These are phyloP conservation scores for Craterocephalus amniculus DNA, from an alignment of 2,797 vertebrate genomes.

Conservation along the genomic window DNA sequence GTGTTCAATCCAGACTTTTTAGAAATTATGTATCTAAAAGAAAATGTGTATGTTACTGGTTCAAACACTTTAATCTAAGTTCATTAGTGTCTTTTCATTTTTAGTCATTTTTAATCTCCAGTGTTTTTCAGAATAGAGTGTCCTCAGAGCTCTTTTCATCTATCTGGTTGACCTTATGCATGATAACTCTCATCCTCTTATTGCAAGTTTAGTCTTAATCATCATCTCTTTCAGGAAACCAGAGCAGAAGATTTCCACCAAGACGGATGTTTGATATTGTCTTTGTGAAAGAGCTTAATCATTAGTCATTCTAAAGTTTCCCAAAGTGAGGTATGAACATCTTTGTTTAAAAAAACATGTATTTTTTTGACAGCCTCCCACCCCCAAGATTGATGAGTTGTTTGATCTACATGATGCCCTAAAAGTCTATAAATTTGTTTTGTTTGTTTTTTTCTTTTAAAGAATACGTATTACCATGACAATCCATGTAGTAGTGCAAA, in stretches of 20 bases:
- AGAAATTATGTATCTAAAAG: background rate
- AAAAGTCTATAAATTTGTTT: background rate
- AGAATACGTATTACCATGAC: background rate
- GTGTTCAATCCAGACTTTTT: background rate
- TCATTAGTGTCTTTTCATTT: background rate
- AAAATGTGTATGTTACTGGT: background rate
- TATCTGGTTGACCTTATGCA: background rate
- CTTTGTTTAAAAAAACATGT: background rate
- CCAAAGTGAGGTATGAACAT: background rate
- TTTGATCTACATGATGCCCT: background rate
- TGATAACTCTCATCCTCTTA: background rate
- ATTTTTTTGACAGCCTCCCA: no score
- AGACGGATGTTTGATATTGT: background rate
- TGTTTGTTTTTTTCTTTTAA: no score
- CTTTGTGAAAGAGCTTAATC: background rate
- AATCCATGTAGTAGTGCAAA: background rate
- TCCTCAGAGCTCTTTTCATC: background rate
- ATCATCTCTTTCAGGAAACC: conserved; percentile 17
- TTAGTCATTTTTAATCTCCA: background rate
- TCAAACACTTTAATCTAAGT: background rate
- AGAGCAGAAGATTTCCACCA: background rate
- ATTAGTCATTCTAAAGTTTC: background rate
- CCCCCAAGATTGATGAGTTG: background rate
- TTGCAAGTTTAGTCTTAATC: background rate
- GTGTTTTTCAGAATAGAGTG: background rate